Evolutionary conservation across 2,113 vertebrate species (phyloP).

Genomic region (Protobothrops flavoviridis): DNA sequence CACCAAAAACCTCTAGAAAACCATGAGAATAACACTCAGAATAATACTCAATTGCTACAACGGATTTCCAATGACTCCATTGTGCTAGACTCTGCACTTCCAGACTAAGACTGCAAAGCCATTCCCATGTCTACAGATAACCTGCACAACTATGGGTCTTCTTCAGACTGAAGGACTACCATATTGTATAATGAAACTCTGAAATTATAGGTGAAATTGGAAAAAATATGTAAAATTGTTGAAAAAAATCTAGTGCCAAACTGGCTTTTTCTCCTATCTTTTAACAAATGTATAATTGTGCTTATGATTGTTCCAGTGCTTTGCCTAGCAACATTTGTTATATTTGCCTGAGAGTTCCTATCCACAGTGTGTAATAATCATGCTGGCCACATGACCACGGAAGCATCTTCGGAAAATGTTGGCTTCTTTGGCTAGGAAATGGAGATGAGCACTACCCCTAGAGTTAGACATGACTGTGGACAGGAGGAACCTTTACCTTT

Average conservation of each 20-base stretch:
- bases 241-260: not conserved
- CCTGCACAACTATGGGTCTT: not conserved
- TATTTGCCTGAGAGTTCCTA: not conserved
- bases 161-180: not conserved
- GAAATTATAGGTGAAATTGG: not conserved
- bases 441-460: not conserved
- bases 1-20: not conserved
- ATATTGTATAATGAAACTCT: no score
- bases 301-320: not conserved
- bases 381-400: not conserved
- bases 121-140: not conserved
- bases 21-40: not conserved
- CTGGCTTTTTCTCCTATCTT: not conserved
- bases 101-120: not conserved
- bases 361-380: not conserved
- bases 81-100: no score
- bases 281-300: not conserved
- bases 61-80: not conserved
- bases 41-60: not conserved
- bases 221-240: not conserved
- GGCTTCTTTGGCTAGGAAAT: not conserved
- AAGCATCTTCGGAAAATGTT: not conserved
- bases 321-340: not conserved
- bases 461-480: not conserved
- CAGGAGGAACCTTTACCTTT: not conserved